phyloP scores from a whole-genome alignment of 1,140 invertebrate species.

The Leptoteleia sp. region DNA sequence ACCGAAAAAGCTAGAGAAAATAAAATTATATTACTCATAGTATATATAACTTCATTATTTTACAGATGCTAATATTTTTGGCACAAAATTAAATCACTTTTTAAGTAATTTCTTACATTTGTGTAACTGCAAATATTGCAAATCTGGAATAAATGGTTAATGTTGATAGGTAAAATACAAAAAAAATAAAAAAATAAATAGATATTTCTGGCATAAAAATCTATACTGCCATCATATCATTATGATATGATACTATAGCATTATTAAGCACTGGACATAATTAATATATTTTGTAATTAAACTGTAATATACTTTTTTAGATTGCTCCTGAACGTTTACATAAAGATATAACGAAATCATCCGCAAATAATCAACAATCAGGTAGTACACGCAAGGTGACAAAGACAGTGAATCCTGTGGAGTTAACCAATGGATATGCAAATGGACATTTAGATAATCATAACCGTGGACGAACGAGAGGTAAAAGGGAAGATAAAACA shows the following conservation, averaged over 20 bases:
- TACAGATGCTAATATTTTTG: no score
- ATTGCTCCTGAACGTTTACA: conserved; percentile 74
- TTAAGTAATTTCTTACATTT: no score
- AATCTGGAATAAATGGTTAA: conserved; percentile 18
- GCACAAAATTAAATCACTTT: conserved; percentile 1
- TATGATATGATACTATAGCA: no score
- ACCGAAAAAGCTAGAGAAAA: conserved; percentile 33
- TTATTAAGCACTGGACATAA: no score
- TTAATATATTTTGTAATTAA: no score
- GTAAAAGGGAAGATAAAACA: conserved; percentile 71
- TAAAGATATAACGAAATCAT: conserved; percentile 72
- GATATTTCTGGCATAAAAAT: no score
- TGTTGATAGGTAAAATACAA: conserved; percentile 7
- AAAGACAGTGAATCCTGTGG: conserved; percentile 51
- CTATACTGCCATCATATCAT: background rate
- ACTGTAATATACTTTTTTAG: conserved; percentile 51
- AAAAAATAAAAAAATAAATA: conserved; percentile 20
- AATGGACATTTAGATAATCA: conserved; percentile 59
- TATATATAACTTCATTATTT: no score
- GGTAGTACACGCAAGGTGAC: conserved; percentile 47
- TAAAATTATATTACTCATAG: no score
- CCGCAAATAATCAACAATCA: conserved; percentile 57
- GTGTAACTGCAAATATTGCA: no score
- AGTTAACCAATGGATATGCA: conserved; percentile 73
- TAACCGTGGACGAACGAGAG: conserved; percentile 70